Base-by-base conservation (phyloP, 2,888 invertebrate species). In the Acleris sparsana region DNA sequence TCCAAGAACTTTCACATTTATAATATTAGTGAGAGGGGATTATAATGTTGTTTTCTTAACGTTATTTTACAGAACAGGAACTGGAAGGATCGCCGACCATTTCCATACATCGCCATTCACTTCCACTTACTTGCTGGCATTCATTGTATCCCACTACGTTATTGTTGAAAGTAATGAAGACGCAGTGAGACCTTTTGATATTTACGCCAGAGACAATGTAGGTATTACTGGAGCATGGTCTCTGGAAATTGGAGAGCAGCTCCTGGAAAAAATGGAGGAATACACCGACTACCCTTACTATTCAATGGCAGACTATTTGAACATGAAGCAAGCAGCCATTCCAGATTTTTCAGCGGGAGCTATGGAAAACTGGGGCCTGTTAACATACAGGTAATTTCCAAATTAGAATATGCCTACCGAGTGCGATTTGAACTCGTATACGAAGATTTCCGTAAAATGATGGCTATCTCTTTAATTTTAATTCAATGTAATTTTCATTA, bases 301-400 rank as follows among this genome's bases (percentile, higher is more conserved):
- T 53, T 75, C 81, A 0, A 95, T 95, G 89, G 92, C 93, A 5
- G 20, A 53, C 0, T 77, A 87, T 44, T 80, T 93, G 70, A 76
- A 85, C 59, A 92, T 95, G 79, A 96, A 97, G 77, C 94, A 96
- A 74, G 95, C 96, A 9, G 96, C 96, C 1, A 94, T 97, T 65
- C 96, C 97, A 4, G 96, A 97, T 76, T 96, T 97, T 80, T 93
- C 95, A 39, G 95, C 95, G 74, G 96, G 96, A 63, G 97, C 97
- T 65, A 97, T 97, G 97, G 97, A 97, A 83, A 97, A 97, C 78
- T 97, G 97, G 96, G 97, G 97, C 6, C 90, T 97, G 39, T 93
- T 96, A 46, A 97, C 96, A 0, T 97, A 96, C 88, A 94, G 94
- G 95, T 94, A 82, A 68, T 39, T 39, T 1, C 0, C 1, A 39